phyloP scores from a whole-genome alignment of 2,113 vertebrate genomes.

The Gavialis gangeticus region DNA sequence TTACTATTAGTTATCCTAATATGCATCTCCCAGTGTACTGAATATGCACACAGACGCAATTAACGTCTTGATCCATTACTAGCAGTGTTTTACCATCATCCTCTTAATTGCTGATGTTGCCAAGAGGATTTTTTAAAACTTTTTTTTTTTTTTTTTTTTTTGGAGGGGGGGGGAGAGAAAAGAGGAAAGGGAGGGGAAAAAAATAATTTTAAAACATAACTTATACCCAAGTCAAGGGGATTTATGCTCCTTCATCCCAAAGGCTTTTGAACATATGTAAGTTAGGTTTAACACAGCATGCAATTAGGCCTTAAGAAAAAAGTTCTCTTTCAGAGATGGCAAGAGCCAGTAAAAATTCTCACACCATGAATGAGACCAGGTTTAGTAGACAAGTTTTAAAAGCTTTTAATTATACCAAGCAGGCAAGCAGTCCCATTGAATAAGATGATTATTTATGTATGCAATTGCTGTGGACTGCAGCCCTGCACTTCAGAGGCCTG shows the following conservation, averaged over 20 bases:
- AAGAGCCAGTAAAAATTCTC: neutral
- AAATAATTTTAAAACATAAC: neutral
- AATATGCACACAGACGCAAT: too few species aligned
- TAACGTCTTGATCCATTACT: too few species aligned
- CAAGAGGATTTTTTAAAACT: too few species aligned
- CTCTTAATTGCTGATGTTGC: too few species aligned
- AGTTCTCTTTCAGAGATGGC: neutral
- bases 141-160: too few species aligned
- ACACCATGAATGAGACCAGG: neutral
- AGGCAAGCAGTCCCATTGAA: neutral
- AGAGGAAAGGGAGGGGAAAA: neutral
- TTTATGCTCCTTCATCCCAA: rapidly evolving
- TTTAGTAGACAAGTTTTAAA: neutral
- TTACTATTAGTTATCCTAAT: too few species aligned
- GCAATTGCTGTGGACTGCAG: too few species aligned
- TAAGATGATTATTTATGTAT: neutral
- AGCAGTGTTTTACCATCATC: too few species aligned
- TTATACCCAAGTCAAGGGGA: neutral
- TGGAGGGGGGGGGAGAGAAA: too few species aligned
- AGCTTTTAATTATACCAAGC: neutral
- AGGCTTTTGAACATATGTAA: neutral
- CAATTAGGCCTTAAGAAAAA: neutral
- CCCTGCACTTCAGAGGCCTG: neutral
- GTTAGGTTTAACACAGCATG: neutral
- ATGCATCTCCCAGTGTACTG: too few species aligned